These are phyloP conservation scores for Drosophila pseudoananassae DNA, from an alignment of 1,140 invertebrate genomes.

Conservation along the genomic window DNA sequence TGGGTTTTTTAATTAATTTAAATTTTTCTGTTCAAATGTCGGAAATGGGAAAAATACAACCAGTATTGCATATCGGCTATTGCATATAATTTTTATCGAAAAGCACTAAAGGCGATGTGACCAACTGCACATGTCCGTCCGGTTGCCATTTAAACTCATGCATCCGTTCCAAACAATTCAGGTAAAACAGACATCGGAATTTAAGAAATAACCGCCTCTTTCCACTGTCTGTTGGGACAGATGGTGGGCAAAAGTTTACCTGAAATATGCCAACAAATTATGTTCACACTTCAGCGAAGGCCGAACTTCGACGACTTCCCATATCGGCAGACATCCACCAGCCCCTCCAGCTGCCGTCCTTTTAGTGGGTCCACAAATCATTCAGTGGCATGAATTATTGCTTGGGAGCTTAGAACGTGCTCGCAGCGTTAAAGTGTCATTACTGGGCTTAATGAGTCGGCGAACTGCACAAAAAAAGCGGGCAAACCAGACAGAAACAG, in stretches of 20 bases:
- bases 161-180: constrained; percentile 6
- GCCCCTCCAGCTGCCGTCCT: background rate
- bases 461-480: constrained; percentile 37
- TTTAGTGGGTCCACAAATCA: constrained; percentile 66
- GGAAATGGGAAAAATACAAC: background rate
- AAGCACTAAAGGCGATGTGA: background rate
- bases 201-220: constrained; percentile 33
- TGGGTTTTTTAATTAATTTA: constrained; percentile 8
- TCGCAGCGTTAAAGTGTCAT: constrained; percentile 79
- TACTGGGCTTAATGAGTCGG: constrained; percentile 77
- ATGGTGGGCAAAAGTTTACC: constrained; percentile 57
- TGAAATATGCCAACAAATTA: constrained; percentile 70
- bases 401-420: constrained; percentile 71
- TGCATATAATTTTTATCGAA: constrained; percentile 4
- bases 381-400: constrained; percentile 79
- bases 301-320: constrained; percentile 46
- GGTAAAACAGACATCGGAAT: constrained; percentile 3
- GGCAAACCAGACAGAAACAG: constrained; percentile 6
- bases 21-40: background rate
- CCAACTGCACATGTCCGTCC: background rate
- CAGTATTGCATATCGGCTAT: background rate
- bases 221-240: constrained; percentile 35
- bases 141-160: constrained; percentile 5
- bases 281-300: constrained; percentile 68
- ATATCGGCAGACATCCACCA: constrained; percentile 11